A percentile compares a stretch with the other conserved stretches of the same genome.
Conservation (phyloP, 1,140 invertebrate species). For the Lycorma delicatula region DNA sequence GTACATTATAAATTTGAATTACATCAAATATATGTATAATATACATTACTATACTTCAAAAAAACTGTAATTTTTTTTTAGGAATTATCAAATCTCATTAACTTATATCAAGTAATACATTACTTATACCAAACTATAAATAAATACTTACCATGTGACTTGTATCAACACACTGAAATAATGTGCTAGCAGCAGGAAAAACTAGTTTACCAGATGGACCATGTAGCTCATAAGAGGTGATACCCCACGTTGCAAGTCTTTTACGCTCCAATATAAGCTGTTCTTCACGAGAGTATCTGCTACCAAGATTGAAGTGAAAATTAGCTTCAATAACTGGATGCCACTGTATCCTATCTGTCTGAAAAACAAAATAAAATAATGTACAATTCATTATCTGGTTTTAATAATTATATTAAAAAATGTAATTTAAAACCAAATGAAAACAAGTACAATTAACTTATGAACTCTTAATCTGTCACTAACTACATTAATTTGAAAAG, state of each 20-base stretch:
- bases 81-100: too few species aligned
- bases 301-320: slow-evolving; percentile 49
- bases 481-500: too few species aligned
- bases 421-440: too few species aligned
- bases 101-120: too few species aligned
- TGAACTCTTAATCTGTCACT: too few species aligned
- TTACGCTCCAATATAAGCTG: slow-evolving; percentile 86
- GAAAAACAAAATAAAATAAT: slow-evolving; percentile 10
- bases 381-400: too few species aligned
- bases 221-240: slow-evolving; percentile 87
- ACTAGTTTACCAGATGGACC: slow-evolving; percentile 70
- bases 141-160: slow-evolving; percentile 49
- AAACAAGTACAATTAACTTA: too few species aligned
- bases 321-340: slow-evolving; percentile 61
- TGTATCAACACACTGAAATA: slow-evolving; percentile 70
- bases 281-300: slow-evolving; percentile 69
- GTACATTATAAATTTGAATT: too few species aligned
- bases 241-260: slow-evolving; percentile 82
- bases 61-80: too few species aligned
- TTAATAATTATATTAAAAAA: too few species aligned
- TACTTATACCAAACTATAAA: neutral
- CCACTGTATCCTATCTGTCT: slow-evolving; percentile 48
- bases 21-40: too few species aligned
- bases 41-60: too few species aligned
- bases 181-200: slow-evolving; percentile 78